These are phyloP conservation scores for Hyalella azteca DNA, from an alignment of 2,888 invertebrate genomes.

Conservation along the genomic window DNA sequence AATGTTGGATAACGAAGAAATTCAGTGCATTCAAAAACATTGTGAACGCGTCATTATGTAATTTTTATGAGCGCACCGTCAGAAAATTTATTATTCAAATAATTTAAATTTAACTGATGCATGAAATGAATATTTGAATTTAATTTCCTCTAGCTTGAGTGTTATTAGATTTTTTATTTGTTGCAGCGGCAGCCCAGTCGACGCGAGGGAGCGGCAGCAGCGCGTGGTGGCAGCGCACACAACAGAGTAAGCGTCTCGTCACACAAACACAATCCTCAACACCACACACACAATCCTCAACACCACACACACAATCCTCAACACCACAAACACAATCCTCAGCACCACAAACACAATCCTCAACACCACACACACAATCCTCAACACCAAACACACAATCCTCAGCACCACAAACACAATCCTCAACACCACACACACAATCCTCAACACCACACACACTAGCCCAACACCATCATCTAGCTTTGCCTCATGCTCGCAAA, in stretches of 20 bases:
- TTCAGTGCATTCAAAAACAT: too few relatives aligned
- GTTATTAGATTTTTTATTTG: too few relatives aligned
- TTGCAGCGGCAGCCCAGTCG: background rate
- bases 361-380: background rate
- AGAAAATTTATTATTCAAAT: too few relatives aligned
- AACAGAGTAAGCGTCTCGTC: background rate
- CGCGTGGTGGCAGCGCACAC: background rate
- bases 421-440: background rate
- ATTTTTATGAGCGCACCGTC: too few relatives aligned
- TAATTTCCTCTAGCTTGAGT: too few relatives aligned
- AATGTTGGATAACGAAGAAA: too few relatives aligned
- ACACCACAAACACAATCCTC: background rate
- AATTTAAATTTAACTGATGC: too few relatives aligned
- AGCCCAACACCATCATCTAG: background rate
- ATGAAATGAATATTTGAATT: too few relatives aligned
- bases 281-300: background rate
- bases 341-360: background rate
- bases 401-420: background rate
- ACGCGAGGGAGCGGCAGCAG: background rate
- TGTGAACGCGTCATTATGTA: too few relatives aligned
- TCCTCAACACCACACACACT: background rate
- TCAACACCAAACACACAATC: background rate
- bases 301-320: background rate
- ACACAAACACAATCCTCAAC: background rate
- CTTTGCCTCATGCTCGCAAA: background rate